Conservation (phyloP, 2,113 vertebrate genomes). For the Oriolus oriolus region DNA sequence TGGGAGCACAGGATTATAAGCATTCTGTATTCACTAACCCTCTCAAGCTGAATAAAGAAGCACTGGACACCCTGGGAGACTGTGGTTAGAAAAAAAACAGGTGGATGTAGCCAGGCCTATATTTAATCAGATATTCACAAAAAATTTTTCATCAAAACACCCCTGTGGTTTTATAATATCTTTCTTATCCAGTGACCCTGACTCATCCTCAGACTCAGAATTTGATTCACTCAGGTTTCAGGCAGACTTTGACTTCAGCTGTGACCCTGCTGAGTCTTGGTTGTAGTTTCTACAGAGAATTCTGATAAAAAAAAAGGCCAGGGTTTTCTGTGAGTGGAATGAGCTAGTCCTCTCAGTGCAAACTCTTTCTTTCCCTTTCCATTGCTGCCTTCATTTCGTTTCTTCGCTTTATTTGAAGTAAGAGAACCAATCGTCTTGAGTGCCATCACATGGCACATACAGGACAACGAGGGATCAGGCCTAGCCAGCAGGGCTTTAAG, state of each 20-base stretch:
- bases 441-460: rapidly evolving
- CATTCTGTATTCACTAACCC: neutral
- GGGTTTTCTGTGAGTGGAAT: neutral
- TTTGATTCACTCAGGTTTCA: neutral
- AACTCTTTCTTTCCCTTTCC: neutral
- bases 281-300: neutral
- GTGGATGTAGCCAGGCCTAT: neutral
- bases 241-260: neutral
- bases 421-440: neutral
- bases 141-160: neutral
- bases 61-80: neutral
- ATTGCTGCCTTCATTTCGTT: neutral
- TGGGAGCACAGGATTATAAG: neutral
- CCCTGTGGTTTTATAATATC: neutral
- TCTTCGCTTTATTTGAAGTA: neutral
- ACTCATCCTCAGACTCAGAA: neutral
- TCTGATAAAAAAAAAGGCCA: neutral
- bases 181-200: neutral
- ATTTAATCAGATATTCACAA: neutral
- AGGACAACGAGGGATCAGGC: neutral
- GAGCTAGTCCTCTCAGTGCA: neutral
- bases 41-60: neutral
- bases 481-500: neutral
- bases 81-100: neutral
- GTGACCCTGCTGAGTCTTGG: neutral